Conservation (phyloP, 30 jellyfish, hydroid and myxozoan species). For the Turritopsis rubra region DNA sequence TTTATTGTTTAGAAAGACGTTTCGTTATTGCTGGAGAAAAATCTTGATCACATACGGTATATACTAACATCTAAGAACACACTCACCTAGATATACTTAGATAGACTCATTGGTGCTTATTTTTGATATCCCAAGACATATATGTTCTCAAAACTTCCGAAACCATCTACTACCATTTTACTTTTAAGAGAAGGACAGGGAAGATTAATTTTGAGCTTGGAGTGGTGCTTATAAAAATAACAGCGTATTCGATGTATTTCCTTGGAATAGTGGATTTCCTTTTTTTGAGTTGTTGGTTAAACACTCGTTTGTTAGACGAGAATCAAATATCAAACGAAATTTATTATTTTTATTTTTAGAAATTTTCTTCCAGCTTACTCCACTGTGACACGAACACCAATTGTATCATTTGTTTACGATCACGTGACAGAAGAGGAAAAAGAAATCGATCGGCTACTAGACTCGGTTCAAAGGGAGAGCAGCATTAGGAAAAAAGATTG, state of each 20-base stretch:
- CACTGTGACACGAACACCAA: conserved; percentile 29
- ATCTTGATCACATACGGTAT: conserved; percentile 26
- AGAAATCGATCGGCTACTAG: conserved; percentile 11
- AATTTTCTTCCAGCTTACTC: conserved; percentile 27
- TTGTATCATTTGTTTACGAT: conserved; percentile 26
- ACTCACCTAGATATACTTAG: neutral
- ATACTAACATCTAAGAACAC: neutral
- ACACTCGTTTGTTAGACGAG: neutral
- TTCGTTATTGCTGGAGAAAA: neutral
- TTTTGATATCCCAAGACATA: too few relatives aligned
- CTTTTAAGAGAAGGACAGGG: too few relatives aligned
- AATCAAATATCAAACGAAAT: neutral
- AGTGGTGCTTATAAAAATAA: too few relatives aligned
- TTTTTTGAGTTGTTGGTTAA: too few relatives aligned
- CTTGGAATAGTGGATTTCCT: too few relatives aligned
- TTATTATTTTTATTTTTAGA: conserved; percentile 23
- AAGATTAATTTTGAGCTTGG: too few relatives aligned
- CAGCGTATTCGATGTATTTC: too few relatives aligned
- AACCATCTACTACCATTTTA: too few relatives aligned
- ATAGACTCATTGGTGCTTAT: too few relatives aligned
- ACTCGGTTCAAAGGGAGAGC: neutral
- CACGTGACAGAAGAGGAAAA: conserved; percentile 14
- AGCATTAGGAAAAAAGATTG: too few relatives aligned
- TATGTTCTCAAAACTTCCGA: too few relatives aligned
- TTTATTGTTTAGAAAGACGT: conserved; percentile 5